Base-by-base conservation (phyloP, 2,888 invertebrate genomes). In the Polylopha cassiicola region DNA sequence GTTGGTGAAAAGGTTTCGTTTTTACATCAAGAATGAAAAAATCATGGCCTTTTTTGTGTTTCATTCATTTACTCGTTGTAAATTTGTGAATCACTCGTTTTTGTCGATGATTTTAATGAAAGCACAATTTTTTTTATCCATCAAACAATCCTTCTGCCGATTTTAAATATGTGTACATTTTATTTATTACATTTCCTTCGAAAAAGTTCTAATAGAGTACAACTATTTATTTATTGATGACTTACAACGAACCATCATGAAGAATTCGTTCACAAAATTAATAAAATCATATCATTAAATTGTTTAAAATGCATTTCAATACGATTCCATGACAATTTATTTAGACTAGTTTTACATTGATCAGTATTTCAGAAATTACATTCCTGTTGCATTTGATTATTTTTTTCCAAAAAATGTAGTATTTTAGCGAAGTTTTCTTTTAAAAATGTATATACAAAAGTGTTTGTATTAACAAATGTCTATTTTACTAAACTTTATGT, bases 311-410 rank as follows among this genome's bases (percentile, higher is more conserved):
- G 33, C 33, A 46, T 42, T 42, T 39, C 20, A 18, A 31, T 43
- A 38, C 32, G 43, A 37, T 46, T 43, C 52, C 62, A 58, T 61
- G 58, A 62, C 60, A 55, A 53, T 7, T 26, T 16, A 37, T 28
- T 28, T 33, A 16, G 26, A 33, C 18, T 36, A 41, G 16, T 15
- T 36, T 11, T 36, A 30, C 39, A 39, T 41, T 39, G 29, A 20
- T 13, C 24, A 34, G 39, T 41, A 36, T 41, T 41, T 41, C 36
- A 23, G 28, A 34, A 10, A 9, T 11, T 30, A 41, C 41, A 41
- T 41, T 41, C 41, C 41, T 26, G 20, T 21, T 34, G 41, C 36
- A 41, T 41, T 41, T 41, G 18, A n/a, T n/a, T n/a, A n/a, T n/a
- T n/a, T n/a, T n/a, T n/a, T n/a, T n/a, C n/a, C n/a, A n/a, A n/a